These are phyloP conservation scores for Kryptolebias marmoratus DNA, from an alignment of 2,113 vertebrate genomes.

Conservation along the genomic window DNA sequence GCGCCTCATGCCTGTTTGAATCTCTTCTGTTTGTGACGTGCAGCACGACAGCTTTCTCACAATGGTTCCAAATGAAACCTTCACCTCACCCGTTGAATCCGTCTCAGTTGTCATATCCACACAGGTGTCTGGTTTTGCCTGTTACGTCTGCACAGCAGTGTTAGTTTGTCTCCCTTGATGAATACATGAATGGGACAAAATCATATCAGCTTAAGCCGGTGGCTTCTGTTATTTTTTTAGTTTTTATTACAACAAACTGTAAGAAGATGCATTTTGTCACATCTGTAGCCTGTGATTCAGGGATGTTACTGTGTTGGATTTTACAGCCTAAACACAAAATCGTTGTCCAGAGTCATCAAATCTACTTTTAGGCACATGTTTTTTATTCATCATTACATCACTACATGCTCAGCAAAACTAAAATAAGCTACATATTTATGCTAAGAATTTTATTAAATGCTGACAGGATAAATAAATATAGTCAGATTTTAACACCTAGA, in stretches of 20 bases:
- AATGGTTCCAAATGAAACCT: background rate
- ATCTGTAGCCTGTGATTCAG: background rate
- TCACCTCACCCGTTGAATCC: background rate
- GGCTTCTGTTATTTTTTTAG: too few relatives aligned
- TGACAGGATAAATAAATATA: too few relatives aligned
- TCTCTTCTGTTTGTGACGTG: constrained; percentile 15
- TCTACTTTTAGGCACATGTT: background rate
- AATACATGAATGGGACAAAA: too few relatives aligned
- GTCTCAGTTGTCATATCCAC: background rate
- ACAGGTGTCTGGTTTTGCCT: background rate
- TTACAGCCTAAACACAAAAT: background rate
- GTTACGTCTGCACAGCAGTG: too few relatives aligned
- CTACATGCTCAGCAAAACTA: background rate
- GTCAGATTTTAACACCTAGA: background rate
- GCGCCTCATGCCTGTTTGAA: constrained; percentile 14
- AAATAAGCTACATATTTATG: background rate
- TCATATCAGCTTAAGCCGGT: too few relatives aligned
- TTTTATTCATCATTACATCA: background rate
- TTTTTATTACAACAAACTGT: too few relatives aligned
- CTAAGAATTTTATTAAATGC: too few relatives aligned
- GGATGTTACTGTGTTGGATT: background rate
- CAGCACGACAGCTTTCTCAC: background rate
- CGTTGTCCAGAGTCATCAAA: background rate
- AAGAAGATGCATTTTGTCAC: too few relatives aligned
- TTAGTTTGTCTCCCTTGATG: background rate